A percentile compares a stretch with the other conserved stretches of the same genome.
Evolutionary conservation across 1,140 invertebrate genomes (phyloP).

Genomic region (Samia ricini): DNA sequence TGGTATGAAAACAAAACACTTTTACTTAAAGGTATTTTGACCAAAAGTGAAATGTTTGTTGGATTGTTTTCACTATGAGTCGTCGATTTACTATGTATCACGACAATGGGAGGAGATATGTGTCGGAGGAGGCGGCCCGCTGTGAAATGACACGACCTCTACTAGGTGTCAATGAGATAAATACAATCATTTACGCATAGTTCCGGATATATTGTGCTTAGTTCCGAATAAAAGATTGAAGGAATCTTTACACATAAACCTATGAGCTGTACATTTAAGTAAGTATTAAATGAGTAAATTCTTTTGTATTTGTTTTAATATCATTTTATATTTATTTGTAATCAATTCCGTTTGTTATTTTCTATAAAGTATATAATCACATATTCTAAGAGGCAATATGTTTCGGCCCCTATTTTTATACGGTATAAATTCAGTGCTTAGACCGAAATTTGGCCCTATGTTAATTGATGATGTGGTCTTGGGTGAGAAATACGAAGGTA

Average conservation of each 20-base stretch:
- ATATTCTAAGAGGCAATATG: too few species aligned
- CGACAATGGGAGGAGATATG: conserved; percentile 48
- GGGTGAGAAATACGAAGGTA: too few species aligned
- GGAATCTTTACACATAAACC: not conserved
- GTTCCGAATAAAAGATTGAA: not conserved
- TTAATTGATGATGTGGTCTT: too few species aligned
- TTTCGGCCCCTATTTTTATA: too few species aligned
- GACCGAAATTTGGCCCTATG: too few species aligned
- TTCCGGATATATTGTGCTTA: not conserved
- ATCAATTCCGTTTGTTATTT: too few species aligned
- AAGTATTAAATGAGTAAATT: too few species aligned
- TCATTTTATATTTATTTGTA: too few species aligned
- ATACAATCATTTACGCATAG: not conserved
- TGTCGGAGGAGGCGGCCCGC: conserved; percentile 37
- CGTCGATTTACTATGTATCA: conserved; percentile 30
- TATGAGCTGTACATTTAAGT: too few species aligned
- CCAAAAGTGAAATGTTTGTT: conserved; percentile 40
- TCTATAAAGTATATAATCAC: too few species aligned
- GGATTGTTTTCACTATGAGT: conserved; percentile 63
- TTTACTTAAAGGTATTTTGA: conserved; percentile 36
- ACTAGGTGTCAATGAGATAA: conserved; percentile 15
- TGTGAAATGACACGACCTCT: conserved; percentile 28
- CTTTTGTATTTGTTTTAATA: too few species aligned
- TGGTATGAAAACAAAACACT: conserved; percentile 31
- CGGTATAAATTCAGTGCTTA: too few species aligned